A percentile compares a stretch with the other conserved stretches of the same genome.
These are phyloP conservation scores for Hylaeus volcanicus DNA, from an alignment of 1,140 invertebrate genomes.

Conservation along the genomic window DNA sequence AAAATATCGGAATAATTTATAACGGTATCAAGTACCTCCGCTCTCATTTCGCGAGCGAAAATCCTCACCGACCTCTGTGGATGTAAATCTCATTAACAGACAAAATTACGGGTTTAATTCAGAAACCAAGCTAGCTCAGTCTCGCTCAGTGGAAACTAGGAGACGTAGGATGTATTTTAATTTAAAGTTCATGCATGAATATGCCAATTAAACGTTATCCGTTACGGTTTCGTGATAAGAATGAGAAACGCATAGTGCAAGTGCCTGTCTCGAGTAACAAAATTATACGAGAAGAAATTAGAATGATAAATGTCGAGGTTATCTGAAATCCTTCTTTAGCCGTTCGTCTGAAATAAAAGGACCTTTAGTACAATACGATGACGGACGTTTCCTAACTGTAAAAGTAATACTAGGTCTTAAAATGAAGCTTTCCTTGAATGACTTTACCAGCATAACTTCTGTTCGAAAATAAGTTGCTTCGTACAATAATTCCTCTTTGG, in stretches of 20 bases:
- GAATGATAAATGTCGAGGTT: neutral
- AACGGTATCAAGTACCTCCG: slow-evolving; percentile 4
- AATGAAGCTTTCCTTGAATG: neutral
- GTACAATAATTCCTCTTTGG: no score
- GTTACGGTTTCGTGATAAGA: neutral
- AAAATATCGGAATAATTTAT: slow-evolving; percentile 33
- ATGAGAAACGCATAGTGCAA: neutral
- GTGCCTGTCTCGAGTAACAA: neutral
- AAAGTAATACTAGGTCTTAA: no score
- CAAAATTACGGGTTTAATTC: slow-evolving; percentile 34
- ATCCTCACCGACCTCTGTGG: neutral
- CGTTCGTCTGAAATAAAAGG: neutral
- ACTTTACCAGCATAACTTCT: no score
- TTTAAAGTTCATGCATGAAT: slow-evolving; percentile 7
- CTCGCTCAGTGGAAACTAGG: neutral
- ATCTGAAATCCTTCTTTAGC: neutral
- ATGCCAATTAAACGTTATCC: slow-evolving; percentile 14
- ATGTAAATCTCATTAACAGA: slow-evolving; percentile 36
- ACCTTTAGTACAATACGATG: no score
- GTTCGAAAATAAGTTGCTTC: no score
- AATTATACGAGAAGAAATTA: neutral
- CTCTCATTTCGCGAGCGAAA: slow-evolving; percentile 15
- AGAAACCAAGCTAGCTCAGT: neutral
- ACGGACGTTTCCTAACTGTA: neutral
- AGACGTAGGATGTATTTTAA: slow-evolving; percentile 15